Base-by-base conservation (phyloP, 2,888 invertebrate genomes). In the Stenchaetothrips biformis region DNA sequence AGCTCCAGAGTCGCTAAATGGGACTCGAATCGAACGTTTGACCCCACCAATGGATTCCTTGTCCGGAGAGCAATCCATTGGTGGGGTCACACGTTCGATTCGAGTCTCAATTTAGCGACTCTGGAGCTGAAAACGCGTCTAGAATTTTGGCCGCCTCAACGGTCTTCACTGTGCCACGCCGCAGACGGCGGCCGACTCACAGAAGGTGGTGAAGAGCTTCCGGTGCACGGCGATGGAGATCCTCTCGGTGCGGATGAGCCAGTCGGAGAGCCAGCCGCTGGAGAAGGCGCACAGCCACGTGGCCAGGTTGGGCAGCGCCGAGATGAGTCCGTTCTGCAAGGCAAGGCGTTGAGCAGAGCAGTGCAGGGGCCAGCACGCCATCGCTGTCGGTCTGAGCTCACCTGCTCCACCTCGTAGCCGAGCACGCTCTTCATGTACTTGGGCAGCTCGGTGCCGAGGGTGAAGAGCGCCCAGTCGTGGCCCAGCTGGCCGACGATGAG, bases 181-280 rank as follows among this genome's bases (percentile, higher is more conserved):
- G n/a, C n/a, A 37, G 37, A 4, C 37, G 37, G 37, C 37, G 1
- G 37, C 37, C 37, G n/a, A 49, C 83, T 84, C 84, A 87, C 88
- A 87, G 78, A 88, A 86, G 0, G 89, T 87, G 0, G 88, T 89
- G 78, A 88, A 88, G 0, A 88, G 82, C 84, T 89, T 89, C 0
- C 89, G 83, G 0, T 88, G 87, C 47, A 86, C 86, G 0, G 88
- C 88, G 6, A 87, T 86, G 0, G 85, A 86, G 81, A 88, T 84
- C 67, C 84, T 77, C 1, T 85, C 85, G 2, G 80, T 84, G 0
- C 83, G 85, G 81, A 88, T 86, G 59, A 93, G 87, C 86, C 90
- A 92, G 85, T 95, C 94, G 80, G 92, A 92, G 1, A 93, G 79
- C 83, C 91, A 90, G 7, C 93, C 93, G 37, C 92, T 91, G 82